Evolutionary conservation across 2,797 vertebrate genomes (phyloP).

Genomic region (Schizopygopsis malacanthus): DNA sequence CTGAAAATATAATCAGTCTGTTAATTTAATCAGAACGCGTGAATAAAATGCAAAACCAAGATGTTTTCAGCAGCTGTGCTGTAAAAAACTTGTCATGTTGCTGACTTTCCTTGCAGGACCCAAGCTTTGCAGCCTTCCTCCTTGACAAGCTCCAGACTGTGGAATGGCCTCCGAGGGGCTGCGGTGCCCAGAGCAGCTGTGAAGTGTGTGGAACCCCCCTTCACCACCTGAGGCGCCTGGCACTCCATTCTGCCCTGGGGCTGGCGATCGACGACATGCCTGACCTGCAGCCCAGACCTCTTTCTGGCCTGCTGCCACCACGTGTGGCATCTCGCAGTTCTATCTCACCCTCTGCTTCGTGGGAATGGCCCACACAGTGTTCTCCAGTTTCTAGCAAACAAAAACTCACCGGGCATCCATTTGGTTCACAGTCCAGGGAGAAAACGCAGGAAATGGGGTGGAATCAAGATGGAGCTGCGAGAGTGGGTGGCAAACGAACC

Average conservation of each 20-base stretch:
- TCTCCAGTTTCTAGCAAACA: constrained; percentile 60
- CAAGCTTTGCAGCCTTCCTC: constrained; percentile 85
- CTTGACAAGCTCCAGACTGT: constrained; percentile 87
- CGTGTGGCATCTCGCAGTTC: constrained; percentile 59
- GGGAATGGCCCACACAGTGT: constrained; percentile 57
- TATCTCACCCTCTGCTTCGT: constrained; percentile 66
- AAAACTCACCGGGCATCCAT: constrained; percentile 35
- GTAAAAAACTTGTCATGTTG: neutral
- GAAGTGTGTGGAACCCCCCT: constrained; percentile 83
- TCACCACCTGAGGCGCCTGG: constrained; percentile 85
- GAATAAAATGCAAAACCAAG: neutral
- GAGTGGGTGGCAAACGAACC: constrained; percentile 74
- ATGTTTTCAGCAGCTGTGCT: neutral
- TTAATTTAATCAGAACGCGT: neutral
- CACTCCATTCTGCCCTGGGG: constrained; percentile 81
- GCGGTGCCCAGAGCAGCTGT: constrained; percentile 76
- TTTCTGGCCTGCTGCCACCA: constrained; percentile 65
- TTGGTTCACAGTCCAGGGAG: constrained; percentile 63
- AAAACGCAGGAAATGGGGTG: constrained; percentile 75
- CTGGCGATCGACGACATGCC: constrained; percentile 69
- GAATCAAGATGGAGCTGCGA: constrained; percentile 71
- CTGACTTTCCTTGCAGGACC: constrained; percentile 76
- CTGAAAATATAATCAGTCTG: constrained; percentile 10
- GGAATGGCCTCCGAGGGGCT: constrained; percentile 77
- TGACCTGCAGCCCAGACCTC: constrained; percentile 41